Base-by-base conservation (phyloP, 1,140 invertebrate genomes). In the Nomia melanderi region DNA sequence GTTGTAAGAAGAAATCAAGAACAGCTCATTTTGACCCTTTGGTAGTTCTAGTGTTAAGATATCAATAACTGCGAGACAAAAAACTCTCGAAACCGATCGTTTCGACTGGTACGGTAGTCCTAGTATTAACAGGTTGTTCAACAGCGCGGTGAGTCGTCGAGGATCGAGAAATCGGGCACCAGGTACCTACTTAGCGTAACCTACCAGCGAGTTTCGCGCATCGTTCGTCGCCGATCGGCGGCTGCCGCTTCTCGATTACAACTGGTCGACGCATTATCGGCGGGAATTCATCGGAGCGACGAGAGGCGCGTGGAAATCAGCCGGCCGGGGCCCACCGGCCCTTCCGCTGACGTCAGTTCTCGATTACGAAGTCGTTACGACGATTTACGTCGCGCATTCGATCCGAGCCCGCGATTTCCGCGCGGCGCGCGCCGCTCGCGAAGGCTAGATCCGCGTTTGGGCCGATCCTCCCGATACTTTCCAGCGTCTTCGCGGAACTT, bases 361-460 rank as follows among this genome's bases (percentile, higher is more conserved):
- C 77, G 70, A 65, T 74, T 66, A 53, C 71, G 41, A 0, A 17
- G 57, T 25, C 11, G 70, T 70, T 71, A 60, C 60, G 39, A 57
- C 60, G 60, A 78, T 73, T 78, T 65, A 64, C 14, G 29, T 27
- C 29, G 14, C 25, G 14, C 20, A 39, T 59, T 33, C 20, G 47
- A 74, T n/a, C 23, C 56, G 44, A 23, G 36, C 64, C 50, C 20
- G 50, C 62, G 25, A 33, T 65, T 41, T 36, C 20, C 29, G 33
- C 39, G n/a, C 54, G 27, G 41, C 33, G 33, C 72, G 72, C 23
- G 53, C 33, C 33, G 33, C 33, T 8, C 33, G 3, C 33, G 33
- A 36, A 8, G 8, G 7, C 23, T 12, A 11, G 7, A 23, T 7
- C 33, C 23, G 12, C 2, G 11, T 27, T 63, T 25, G 9, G 20